A percentile compares a stretch with the other conserved stretches of the same genome.
Evolutionary conservation across 2,888 invertebrate species (phyloP).

Genomic region (Andrena minutula): DNA sequence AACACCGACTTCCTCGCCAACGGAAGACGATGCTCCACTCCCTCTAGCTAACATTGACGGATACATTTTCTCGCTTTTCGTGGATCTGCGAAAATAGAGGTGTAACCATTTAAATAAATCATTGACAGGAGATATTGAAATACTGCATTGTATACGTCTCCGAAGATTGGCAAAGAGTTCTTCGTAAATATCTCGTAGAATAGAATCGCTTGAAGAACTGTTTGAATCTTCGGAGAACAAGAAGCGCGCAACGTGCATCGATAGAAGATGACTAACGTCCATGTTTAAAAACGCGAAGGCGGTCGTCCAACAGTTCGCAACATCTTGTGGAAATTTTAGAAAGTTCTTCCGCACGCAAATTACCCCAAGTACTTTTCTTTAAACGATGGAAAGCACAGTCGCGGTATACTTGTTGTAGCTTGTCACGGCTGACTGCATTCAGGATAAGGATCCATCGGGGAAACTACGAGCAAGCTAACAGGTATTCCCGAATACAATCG

Average conservation of each 20-base stretch:
- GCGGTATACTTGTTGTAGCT: conserved; percentile 16
- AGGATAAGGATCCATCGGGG: conserved; percentile 8
- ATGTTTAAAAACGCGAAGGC: conserved; percentile 1
- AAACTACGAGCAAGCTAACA: neutral
- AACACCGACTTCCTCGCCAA: conserved; percentile 81
- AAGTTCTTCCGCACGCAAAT: conserved; percentile 3
- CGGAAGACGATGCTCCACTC: conserved; percentile 82
- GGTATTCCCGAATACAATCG: conserved; percentile 26
- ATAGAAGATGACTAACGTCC: conserved; percentile 23
- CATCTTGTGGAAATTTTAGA: neutral
- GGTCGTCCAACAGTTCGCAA: neutral
- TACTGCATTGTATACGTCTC: neutral
- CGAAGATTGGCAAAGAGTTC: conserved; percentile 43
- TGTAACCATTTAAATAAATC: conserved; percentile 40
- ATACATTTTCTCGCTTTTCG: conserved; percentile 97
- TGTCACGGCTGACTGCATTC: conserved; percentile 17
- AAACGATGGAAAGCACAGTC: conserved; percentile 45
- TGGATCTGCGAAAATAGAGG: conserved; percentile 89
- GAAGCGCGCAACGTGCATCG: conserved; percentile 57
- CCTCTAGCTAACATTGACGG: conserved; percentile 95
- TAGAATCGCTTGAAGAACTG: conserved; percentile 3
- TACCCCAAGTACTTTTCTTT: conserved; percentile 5
- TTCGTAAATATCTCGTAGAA: neutral
- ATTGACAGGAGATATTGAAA: neutral
- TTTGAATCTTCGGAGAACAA: conserved; percentile 37